A percentile compares a stretch with the other conserved stretches of the same genome.
Evolutionary conservation across 1,140 invertebrate species (phyloP).

Genomic region (Procambarus virginalis): DNA sequence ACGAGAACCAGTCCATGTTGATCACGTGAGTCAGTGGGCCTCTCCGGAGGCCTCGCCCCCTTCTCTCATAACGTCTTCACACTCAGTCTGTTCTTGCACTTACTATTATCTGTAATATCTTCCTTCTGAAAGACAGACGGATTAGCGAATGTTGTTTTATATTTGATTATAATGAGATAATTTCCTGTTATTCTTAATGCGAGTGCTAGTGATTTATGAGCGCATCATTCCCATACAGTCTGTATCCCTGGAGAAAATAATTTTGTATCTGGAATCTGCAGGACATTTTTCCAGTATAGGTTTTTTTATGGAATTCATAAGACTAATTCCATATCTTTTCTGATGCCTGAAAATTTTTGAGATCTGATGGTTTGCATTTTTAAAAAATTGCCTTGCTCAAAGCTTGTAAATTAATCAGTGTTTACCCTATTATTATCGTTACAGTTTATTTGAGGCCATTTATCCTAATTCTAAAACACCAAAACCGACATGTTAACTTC

Average conservation of each 20-base stretch:
- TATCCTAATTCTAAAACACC: background rate
- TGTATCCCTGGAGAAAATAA: background rate
- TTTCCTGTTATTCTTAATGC: background rate
- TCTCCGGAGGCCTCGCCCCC: background rate
- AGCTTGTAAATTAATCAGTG: background rate
- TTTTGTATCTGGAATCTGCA: conserved; percentile 26
- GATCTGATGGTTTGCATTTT: background rate
- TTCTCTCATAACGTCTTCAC: background rate
- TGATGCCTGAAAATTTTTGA: background rate
- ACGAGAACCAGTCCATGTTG: conserved; percentile 73
- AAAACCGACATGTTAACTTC: background rate
- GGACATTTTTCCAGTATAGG: conserved; percentile 29
- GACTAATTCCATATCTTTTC: conserved; percentile 46
- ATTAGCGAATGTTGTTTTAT: background rate
- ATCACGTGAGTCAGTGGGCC: conserved; percentile 71
- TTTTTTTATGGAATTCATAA: conserved; percentile 33
- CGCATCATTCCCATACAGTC: background rate
- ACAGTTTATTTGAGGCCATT: background rate
- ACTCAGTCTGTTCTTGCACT: background rate
- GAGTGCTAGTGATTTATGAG: background rate
- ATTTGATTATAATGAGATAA: background rate
- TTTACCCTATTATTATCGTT: background rate
- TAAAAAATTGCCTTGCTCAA: background rate
- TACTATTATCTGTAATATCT: background rate
- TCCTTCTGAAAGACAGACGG: no score